These are phyloP conservation scores for Calyptomena viridis DNA, from an alignment of 2,113 vertebrate genomes.

Conservation along the genomic window DNA sequence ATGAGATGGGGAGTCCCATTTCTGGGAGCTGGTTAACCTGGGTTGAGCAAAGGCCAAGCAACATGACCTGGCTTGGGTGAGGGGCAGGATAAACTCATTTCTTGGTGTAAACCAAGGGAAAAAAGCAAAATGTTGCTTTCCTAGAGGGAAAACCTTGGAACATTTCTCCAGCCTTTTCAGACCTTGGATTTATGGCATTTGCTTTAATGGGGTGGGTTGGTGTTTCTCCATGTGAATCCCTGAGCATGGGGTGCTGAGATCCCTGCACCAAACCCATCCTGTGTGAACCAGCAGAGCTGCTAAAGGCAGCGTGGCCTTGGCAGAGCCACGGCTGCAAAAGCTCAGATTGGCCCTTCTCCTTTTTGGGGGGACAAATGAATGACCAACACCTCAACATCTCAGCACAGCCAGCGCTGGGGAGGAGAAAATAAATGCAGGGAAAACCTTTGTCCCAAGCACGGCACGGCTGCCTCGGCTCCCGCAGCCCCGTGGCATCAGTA, in stretches of 20 bases:
- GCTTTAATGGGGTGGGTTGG: accelerated
- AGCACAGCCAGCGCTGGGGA: background rate
- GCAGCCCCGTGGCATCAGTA: accelerated
- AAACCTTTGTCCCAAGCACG: background rate
- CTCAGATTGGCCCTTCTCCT: background rate
- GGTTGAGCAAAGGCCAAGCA: background rate
- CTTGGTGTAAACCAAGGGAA: background rate
- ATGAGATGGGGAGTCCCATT: accelerated
- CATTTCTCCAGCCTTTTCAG: accelerated
- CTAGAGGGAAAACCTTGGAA: accelerated
- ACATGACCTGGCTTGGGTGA: accelerated
- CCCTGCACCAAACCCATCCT: background rate
- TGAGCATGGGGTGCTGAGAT: accelerated
- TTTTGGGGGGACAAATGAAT: accelerated
- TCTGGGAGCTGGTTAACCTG: background rate
- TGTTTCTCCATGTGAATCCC: background rate
- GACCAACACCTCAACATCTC: background rate
- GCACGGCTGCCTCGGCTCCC: background rate
- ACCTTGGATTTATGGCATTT: background rate
- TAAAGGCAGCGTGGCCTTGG: accelerated
- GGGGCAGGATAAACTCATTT: background rate
- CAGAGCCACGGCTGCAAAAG: background rate
- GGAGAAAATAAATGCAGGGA: background rate
- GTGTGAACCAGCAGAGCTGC: background rate
- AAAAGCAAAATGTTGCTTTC: background rate